Percentiles rank a stretch among this genome's conserved stretches.
These are phyloP conservation scores for Artemia sp. DNA, from an alignment of 2,888 invertebrate genomes.

Conservation along the genomic window DNA sequence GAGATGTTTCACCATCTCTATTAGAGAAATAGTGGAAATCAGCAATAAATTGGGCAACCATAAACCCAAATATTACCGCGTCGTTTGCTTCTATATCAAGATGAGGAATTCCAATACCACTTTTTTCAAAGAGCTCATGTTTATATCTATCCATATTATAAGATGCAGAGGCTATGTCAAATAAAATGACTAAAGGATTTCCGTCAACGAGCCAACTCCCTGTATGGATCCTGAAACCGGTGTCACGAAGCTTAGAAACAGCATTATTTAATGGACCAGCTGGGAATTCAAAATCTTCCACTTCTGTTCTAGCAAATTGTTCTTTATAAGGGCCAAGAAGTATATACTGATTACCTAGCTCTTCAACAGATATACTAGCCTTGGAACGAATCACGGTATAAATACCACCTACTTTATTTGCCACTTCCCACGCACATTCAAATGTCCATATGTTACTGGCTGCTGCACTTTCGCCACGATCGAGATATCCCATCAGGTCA, in stretches of 20 bases:
- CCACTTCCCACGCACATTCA: conserved; percentile 97
- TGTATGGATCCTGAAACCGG: conserved; percentile 71
- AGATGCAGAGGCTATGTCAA: conserved; percentile 89
- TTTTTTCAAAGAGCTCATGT: conserved; percentile 75
- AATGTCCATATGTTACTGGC: conserved; percentile 90
- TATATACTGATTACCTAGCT: conserved; percentile 94
- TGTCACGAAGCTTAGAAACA: conserved; percentile 55
- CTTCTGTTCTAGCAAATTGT: conserved; percentile 75
- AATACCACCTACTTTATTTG: conserved; percentile 98
- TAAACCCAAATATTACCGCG: conserved; percentile 83
- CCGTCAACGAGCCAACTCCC: conserved; percentile 99
- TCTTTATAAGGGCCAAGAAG: conserved; percentile 90
- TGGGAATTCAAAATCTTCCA: conserved; percentile 78
- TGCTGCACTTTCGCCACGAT: conserved; percentile 65
- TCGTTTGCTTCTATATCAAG: conserved; percentile 91
- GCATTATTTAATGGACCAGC: conserved; percentile 53
- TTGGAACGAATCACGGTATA: conserved; percentile 97
- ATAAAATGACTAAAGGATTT: conserved; percentile 92
- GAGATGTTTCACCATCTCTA: conserved; percentile 40
- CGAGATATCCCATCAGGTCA: conserved; percentile 61
- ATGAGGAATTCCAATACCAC: conserved; percentile 79
- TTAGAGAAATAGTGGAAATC: conserved; percentile 36
- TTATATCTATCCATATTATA: conserved; percentile 93
- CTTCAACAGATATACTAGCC: conserved; percentile 87
- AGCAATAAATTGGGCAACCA: conserved; percentile 77